Conservation (phyloP, 2,113 vertebrate species). For the Seriola dumerili region DNA sequence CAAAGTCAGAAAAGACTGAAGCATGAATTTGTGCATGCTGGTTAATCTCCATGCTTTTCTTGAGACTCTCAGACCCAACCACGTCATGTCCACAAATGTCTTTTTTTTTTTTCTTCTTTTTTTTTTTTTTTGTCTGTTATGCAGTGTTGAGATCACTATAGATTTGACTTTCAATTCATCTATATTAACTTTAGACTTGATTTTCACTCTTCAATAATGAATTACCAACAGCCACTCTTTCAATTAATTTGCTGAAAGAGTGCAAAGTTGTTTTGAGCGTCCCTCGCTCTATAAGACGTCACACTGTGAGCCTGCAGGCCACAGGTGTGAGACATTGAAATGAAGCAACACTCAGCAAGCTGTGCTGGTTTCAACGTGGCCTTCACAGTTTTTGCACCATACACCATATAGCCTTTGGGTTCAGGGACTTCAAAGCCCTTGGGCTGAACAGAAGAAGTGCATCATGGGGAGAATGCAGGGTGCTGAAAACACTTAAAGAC, state of each 20-base stretch:
- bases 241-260: not conserved
- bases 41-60: not conserved
- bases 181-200: not conserved
- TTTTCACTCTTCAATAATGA: not conserved
- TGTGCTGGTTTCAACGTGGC: conserved; percentile 3
- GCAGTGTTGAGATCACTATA: too few species aligned
- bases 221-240: not conserved
- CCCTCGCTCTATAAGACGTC: not conserved
- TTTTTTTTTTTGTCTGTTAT: too few species aligned
- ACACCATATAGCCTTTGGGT: not conserved
- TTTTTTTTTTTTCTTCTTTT: not conserved
- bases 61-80: not conserved
- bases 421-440: conserved; percentile 11
- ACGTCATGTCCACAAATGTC: not conserved
- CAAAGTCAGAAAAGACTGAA: not conserved
- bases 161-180: too few species aligned
- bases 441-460: conserved; percentile 5
- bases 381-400: conserved; percentile 8
- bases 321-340: conserved; percentile 29
- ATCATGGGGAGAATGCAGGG: not conserved
- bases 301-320: conserved; percentile 12
- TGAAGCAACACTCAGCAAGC: conserved; percentile 14
- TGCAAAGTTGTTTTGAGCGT: too few species aligned
- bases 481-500: conserved; percentile 16
- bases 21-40: not conserved